Base-by-base conservation (phyloP, 2,888 invertebrate species). In the Athrips mouffetella region DNA sequence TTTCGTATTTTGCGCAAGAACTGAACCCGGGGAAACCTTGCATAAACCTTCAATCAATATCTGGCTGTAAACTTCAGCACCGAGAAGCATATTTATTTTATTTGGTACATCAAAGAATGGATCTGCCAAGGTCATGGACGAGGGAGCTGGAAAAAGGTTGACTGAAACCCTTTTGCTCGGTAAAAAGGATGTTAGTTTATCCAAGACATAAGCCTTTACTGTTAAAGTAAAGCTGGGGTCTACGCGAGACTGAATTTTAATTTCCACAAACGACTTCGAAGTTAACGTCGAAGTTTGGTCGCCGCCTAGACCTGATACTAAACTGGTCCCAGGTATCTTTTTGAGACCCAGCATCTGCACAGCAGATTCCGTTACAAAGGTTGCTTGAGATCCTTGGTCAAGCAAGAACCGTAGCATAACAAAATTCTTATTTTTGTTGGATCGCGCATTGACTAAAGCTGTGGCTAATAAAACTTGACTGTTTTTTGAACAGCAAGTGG, bases 301-400 rank as follows among this genome's bases (percentile, higher is more conserved):
- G 6, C 51, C 55, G 0, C 58, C 60, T 21, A 52, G 39, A 10
- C 53, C 62, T 27, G 53, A 47, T 4, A 58, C 48, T 3, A 13
- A 25, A 3, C 44, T 48, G 2, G 25, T 48, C 1, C 20, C 42
- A 6, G 50, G 25, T 13, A 4, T 44, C 13, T 52, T 56, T 25
- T 49, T 50, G 3, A 58, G 31, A 3, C 57, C 56, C 1, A 56
- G 46, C 2, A 47, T 25, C 15, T 55, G 54, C 10, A 54, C 54
- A 4, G 51, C 47, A 6, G 51, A 47, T 29, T 63, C 62, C 0
- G 60, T 60, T 0, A 65, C 31, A 33, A 64, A 61, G 0, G 56
- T 56, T 0, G 54, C 57, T 5, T 60, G 60, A 4, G 60, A 62
- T 2, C 59, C 62, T 44, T 59, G 62, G 29, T 65, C 61, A 5